Percentiles rank a stretch among this genome's conserved stretches.
phyloP scores from a whole-genome alignment of 37 sponge, comb jelly and placozoan genomes.

The Chondrosia reniformis region DNA sequence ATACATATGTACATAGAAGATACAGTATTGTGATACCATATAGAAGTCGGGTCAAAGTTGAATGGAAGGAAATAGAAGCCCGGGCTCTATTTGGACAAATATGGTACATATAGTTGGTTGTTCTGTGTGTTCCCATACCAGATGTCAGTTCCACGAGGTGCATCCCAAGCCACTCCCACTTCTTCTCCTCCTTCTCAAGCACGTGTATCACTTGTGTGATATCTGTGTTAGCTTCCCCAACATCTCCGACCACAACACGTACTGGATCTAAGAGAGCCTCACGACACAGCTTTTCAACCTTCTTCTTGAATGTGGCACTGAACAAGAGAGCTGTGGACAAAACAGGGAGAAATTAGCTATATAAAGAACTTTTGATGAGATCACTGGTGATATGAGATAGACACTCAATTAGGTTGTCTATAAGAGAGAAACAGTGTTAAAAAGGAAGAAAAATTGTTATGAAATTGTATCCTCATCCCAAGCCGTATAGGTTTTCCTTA shows the following conservation, averaged over 20 bases:
- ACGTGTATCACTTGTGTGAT: constrained; percentile 83
- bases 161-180: constrained; percentile 86
- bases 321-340: constrained; percentile 73
- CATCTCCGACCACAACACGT: constrained; percentile 79
- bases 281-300: constrained; percentile 84
- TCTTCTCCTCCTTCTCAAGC: constrained; percentile 60
- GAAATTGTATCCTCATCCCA: no score
- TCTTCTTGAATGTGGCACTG: constrained; percentile 97
- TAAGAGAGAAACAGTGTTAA: no score
- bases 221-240: constrained; percentile 96
- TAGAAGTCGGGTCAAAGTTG: no score
- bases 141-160: constrained; percentile 85
- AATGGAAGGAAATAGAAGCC: no score
- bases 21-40: no score
- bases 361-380: no score
- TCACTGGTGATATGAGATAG: no score
- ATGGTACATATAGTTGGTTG: no score
- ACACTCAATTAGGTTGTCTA: no score
- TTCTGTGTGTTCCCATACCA: no score
- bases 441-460: no score
- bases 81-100: no score
- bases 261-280: constrained; percentile 86
- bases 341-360: not conserved
- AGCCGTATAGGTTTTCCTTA: not conserved
- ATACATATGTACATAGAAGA: not conserved